Percentiles rank a stretch among this genome's conserved stretches.
phyloP scores from a whole-genome alignment of 2,888 invertebrate species.

The Volucella zonaria region DNA sequence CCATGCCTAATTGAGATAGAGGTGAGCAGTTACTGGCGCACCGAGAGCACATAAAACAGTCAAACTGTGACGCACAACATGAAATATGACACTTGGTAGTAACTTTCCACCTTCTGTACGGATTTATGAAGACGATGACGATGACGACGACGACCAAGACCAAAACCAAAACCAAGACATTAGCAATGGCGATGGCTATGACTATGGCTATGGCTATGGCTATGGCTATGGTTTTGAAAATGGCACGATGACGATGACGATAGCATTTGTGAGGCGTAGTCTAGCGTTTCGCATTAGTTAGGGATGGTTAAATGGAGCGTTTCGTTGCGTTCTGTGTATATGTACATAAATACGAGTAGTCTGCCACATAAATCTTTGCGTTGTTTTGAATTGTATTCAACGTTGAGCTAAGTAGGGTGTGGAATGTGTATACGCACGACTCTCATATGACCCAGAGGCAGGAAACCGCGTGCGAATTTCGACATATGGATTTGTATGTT shows the following conservation, averaged over 20 bases:
- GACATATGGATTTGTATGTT: slow-evolving; percentile 16
- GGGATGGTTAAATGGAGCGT: slow-evolving; percentile 71
- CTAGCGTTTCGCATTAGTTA: slow-evolving; percentile 56
- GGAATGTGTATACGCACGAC: slow-evolving; percentile 19
- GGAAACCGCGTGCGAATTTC: slow-evolving; percentile 47
- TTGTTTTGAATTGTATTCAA: slow-evolving; percentile 41
- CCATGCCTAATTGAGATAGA: slow-evolving; percentile 71
- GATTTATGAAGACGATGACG: slow-evolving; percentile 25
- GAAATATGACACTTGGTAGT: slow-evolving; percentile 64
- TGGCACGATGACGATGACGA: slow-evolving; percentile 5
- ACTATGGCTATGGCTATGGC: too few relatives aligned
- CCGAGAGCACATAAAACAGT: slow-evolving; percentile 73
- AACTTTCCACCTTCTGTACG: slow-evolving; percentile 43
- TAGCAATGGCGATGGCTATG: too few relatives aligned
- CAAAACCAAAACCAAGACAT: too few relatives aligned
- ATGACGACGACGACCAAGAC: not conserved
- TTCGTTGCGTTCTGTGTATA: slow-evolving; percentile 37
- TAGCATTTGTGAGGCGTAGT: slow-evolving; percentile 48
- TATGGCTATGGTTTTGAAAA: too few relatives aligned
- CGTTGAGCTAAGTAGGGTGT: slow-evolving; percentile 18
- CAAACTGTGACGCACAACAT: slow-evolving; percentile 71
- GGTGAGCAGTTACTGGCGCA: slow-evolving; percentile 58
- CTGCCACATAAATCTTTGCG: slow-evolving; percentile 56
- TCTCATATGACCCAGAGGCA: not conserved
- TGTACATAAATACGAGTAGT: slow-evolving; percentile 29